A percentile compares a stretch with the other conserved stretches of the same genome.
These are phyloP conservation scores for Micoletzkya japonica DNA, from an alignment of 2,888 invertebrate genomes.

Conservation along the genomic window DNA sequence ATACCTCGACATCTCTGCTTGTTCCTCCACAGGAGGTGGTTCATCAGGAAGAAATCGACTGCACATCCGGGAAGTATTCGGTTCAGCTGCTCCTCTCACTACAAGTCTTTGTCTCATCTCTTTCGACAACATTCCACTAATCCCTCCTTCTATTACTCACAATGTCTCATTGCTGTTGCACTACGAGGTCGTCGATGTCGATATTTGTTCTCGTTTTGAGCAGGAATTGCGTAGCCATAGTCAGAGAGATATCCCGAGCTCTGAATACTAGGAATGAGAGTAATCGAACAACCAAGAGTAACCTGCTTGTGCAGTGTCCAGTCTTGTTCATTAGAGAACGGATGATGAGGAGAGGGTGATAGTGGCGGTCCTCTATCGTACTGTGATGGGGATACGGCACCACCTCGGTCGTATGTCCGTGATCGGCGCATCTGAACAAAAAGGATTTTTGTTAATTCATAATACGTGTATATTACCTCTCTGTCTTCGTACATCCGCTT, in stretches of 20 bases:
- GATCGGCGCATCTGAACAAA: conserved; percentile 45
- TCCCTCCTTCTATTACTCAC: conserved; percentile 31
- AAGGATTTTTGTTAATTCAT: too few species aligned
- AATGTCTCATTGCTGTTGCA: conserved; percentile 52
- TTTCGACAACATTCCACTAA: neutral
- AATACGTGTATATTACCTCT: too few species aligned
- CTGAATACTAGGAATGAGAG: conserved; percentile 37
- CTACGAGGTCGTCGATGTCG: conserved; percentile 47
- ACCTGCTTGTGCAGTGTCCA: conserved; percentile 44
- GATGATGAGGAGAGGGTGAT: neutral
- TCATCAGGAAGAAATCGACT: conserved; percentile 20
- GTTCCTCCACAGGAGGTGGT: conserved; percentile 21
- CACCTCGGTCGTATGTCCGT: conserved; percentile 39
- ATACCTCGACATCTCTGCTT: conserved; percentile 17
- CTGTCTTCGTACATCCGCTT: neutral
- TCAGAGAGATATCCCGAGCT: conserved; percentile 49
- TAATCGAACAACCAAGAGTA: too few species aligned
- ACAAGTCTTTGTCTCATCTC: neutral
- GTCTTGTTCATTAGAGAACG: conserved; percentile 31
- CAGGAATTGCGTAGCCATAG: conserved; percentile 42
- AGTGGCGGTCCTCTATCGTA: neutral
- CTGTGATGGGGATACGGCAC: neutral
- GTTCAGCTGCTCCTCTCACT: conserved; percentile 43
- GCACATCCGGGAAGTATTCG: conserved; percentile 40
- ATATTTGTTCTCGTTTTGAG: conserved; percentile 36